Evolutionary conservation across 2,888 invertebrate genomes (phyloP).

Genomic region (Pimpla rufipes): DNA sequence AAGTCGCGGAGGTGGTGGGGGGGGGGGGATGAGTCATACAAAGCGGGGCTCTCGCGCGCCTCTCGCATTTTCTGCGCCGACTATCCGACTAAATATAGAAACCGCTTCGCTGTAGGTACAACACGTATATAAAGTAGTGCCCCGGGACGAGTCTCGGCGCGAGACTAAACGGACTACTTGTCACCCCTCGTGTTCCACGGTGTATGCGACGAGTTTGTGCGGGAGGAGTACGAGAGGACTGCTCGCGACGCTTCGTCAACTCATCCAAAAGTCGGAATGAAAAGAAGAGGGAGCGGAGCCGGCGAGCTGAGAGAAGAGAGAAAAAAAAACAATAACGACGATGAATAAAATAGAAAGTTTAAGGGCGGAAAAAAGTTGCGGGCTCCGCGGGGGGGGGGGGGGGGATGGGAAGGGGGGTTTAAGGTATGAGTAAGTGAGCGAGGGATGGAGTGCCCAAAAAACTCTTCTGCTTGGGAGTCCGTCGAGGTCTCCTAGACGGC

Average conservation of each 20-base stretch:
- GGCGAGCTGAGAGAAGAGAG: slow-evolving; percentile 9
- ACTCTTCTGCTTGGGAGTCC: slow-evolving; percentile 38
- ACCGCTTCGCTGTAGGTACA: slow-evolving; percentile 3
- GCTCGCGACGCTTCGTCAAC: slow-evolving; percentile 65
- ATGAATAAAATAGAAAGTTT: slow-evolving; percentile 62
- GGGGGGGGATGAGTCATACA: neutral
- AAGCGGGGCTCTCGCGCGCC: neutral
- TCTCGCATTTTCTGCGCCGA: neutral
- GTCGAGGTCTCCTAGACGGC: slow-evolving; percentile 33
- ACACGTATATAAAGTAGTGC: slow-evolving; percentile 34
- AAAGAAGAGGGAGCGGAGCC: slow-evolving; percentile 34
- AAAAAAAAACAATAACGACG: slow-evolving; percentile 59
- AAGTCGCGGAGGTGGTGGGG: no score
- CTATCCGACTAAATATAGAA: slow-evolving; percentile 39
- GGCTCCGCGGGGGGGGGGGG: neutral
- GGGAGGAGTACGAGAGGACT: slow-evolving; percentile 27
- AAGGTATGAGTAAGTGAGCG: slow-evolving; percentile 33
- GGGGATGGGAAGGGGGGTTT: no score
- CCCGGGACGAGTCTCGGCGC: slow-evolving; percentile 20
- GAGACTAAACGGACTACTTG: slow-evolving; percentile 57
- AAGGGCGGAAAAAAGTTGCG: slow-evolving; percentile 49
- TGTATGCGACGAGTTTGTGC: slow-evolving; percentile 38
- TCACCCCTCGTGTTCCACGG: slow-evolving; percentile 35
- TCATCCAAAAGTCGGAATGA: slow-evolving; percentile 61
- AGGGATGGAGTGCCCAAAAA: slow-evolving; percentile 28